Evolutionary conservation across 2,797 vertebrate genomes (phyloP), one percentile per base, ranked within the genome.

Genomic region (Sebastes itinus): DNA sequence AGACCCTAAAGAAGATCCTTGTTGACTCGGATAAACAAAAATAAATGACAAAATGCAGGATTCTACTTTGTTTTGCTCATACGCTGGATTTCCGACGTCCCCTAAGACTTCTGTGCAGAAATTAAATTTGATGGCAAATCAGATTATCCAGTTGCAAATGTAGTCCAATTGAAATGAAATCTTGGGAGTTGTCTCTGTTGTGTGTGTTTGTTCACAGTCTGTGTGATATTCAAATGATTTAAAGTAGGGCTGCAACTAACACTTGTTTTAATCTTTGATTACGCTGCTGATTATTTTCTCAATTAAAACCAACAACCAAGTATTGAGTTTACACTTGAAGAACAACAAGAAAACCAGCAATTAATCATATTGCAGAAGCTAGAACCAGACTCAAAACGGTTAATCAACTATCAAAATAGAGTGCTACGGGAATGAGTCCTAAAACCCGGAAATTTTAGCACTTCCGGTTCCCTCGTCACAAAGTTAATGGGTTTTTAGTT

Each of bases 201-300:
- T 42, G 38, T 42, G 38, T 42, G 38, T 42, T 42, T 42, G 16
- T 42, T 42, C 0, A 42, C 38, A 42, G 38, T 42, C 5, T 42
- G 38, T 38, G 35, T 38, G 38, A 42, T 32, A 25, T 46, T 56
- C 0, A 55, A 14, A 46, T 42, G 0, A 13, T 30, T 1, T 28
- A 5, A 61, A 63, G 4, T 25, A 20, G 9, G n/a, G 20, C n/a
- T 18, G 52, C 13, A 56, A 23, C n/a, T 2, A 68, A 0, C 14
- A 16, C 38, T 42, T 42, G 38, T 42, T 42, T 42, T 16, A 0
- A 42, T 42, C 13, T 42, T 18, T 42, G 14, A 42, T 42, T 42
- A 42, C 0, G 1, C 38, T 18, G 38, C 38, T 0, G 38, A 42
- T 18, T 1, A 16, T 42, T 42, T 42, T 42, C 0, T 42, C 14